phyloP scores from a whole-genome alignment of 2,797 vertebrate species.

The Zalophus californianus region DNA sequence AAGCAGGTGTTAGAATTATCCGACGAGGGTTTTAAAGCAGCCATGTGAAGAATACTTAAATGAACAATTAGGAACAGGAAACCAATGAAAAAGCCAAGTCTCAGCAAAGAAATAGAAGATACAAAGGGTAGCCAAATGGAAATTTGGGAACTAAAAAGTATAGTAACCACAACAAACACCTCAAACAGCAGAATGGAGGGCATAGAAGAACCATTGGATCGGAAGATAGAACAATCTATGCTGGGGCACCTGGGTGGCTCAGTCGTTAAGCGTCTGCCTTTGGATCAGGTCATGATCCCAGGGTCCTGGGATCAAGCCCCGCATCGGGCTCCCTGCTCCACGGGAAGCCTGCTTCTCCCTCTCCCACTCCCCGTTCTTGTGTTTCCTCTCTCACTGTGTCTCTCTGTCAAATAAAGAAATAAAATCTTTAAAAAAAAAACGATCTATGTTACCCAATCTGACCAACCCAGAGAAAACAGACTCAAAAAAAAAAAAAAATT shows the following conservation, averaged over 20 bases:
- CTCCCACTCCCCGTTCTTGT: no score
- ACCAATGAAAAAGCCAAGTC: not conserved
- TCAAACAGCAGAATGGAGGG: not conserved
- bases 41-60: not conserved
- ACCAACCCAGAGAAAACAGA: not conserved
- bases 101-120: slow-evolving; percentile 16
- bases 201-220: not conserved
- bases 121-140: not conserved
- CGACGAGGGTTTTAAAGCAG: not conserved
- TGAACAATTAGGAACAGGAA: not conserved
- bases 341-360: no score
- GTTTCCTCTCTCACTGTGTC: no score
- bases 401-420: no score
- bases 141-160: not conserved
- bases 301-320: no score
- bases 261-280: no score
- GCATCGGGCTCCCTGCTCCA: no score
- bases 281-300: no score
- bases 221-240: not conserved
- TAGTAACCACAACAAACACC: not conserved
- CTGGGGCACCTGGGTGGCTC: no score
- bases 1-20: not conserved
- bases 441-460: not conserved
- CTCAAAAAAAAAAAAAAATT: not conserved
- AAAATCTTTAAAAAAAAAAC: no score